Evolutionary conservation across 2,113 vertebrate species (phyloP), one percentile per base, ranked within the genome.

Genomic region (Tringa solitaria): DNA sequence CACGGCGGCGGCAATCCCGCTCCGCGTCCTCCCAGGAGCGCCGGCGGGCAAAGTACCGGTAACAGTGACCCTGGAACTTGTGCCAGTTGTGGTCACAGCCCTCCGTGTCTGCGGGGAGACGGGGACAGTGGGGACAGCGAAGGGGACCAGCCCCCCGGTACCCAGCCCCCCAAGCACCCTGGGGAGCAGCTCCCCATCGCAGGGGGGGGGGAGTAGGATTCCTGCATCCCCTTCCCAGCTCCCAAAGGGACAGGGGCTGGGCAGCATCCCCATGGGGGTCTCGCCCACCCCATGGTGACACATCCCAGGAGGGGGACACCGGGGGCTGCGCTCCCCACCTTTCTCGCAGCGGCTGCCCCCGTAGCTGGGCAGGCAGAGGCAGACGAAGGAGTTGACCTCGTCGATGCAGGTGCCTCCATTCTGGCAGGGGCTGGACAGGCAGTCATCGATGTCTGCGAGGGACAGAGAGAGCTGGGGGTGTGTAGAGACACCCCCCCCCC

Each of bases 361-460:
- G 2, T 99, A 99, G 98, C 99, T 99, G 96, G 99, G 99, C 92
- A 99, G 97, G 96, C 99, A 99, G 92, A 99, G 98, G 97, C 99
- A 99, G 81, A 99, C 94, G 45, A 99, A 99, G 74, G 99, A 98
- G 51, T 98, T 99, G 95, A 99, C 98, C 95, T 99, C 99, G 1
- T 99, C 99, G 1, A 99, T 99, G 96, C 99, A 99, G 86, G 99
- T 99, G 77, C 99, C 99, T 16, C 99, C 99, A 0, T 99, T 99
- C 96, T 98, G 99, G 96, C 99, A 99, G 43, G 98, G 98, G 86
- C 97, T 98, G 54, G 98, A 98, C 61, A 97, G 27, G 48, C 98
- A 98, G 48, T 98, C 98, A 0, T 98, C 98, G 3, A 98, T 97
- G 77, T 98, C 98, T 98, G 95, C 6, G 21, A 67, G 41, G 53